Evolutionary conservation across 2,888 invertebrate genomes (phyloP), one percentile per base, ranked within the genome.

Genomic region (Leucania comma): DNA sequence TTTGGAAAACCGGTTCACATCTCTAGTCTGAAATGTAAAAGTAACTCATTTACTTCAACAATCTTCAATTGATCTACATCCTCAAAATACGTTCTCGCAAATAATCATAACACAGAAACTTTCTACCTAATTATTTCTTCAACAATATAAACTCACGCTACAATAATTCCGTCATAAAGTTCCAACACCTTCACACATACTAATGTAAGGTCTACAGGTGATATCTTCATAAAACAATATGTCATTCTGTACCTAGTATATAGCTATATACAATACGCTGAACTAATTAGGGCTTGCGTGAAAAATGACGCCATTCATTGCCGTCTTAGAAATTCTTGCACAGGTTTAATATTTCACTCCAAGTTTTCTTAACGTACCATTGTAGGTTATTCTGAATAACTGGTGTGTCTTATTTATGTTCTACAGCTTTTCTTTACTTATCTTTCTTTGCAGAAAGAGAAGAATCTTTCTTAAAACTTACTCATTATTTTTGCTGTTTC

Each of bases 201-300:
- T 22, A n/a, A 12, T 70, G 10, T 10, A 14, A 22, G 22, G 5
- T 35, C n/a, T 24, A 64, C 56, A 51, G 57, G 74, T 51, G 12
- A 35, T 12, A 20, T 60, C 29, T 38, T 38, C 8, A 26, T 61
- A 4, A 53, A 67, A 63, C 38, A 51, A 48, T 54, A 2, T 50
- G 17, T 60, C 20, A 76, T 58, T 42, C 42, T 20, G 42, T 17
- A 17, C 42, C 6, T 42, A 42, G 42, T 42, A 42, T 20, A 42
- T 20, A 42, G 42, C 17, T 69, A 38, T 42, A 66, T 12, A 66
- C 20, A 70, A 68, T 61, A 42, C 51, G 29, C 26, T n/a, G 63
- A 64, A 75, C 71, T 80, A 79, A 79, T 79, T 79, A 79, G 80
- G 17, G 20, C 5, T 46, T 29, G n/a, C 50, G n/a, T 68, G 71